Evolutionary conservation across 1,140 invertebrate species (phyloP), one percentile per base, ranked within the genome.

Genomic region (Oedothorax gibbosus): DNA sequence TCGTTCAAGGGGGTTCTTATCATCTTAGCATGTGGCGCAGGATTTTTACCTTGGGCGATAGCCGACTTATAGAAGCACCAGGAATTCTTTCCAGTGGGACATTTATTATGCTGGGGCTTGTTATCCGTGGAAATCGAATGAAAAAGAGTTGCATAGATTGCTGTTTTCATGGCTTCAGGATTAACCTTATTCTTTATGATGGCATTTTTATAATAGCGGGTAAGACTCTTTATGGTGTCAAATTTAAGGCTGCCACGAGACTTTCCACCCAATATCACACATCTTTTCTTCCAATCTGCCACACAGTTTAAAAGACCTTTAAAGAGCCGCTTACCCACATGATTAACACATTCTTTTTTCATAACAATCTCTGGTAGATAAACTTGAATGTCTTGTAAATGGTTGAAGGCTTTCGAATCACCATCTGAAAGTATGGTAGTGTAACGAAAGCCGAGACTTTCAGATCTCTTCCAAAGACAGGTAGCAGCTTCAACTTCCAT

Each of bases 291-390:
- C 62, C 49, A 64, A 20, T 65, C 49, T 21, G 64, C 53, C 12
- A 64, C 75, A n/a, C 0, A 20, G 0, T 65, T 78, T 65, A 57
- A 8, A 9, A 78, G 5, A 51, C 57, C 12, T 49, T n/a, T 53
- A 3, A 15, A 57, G 9, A 77, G 60, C 0, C 57, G 14, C 18
- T 78, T 78, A 15, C 35, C 51, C 2, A 65, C 15, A 10, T 65
- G 14, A 14, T 78, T 78, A 8, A 78, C 15, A 51, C 75, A 78
- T 11, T 78, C 75, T 51, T 78, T 65, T 66, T 15, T 75, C 35
- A 0, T n/a, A 18, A 62, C n/a, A 35, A 2, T 35, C 5, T 35
- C 5, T 64, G 50, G 12, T n/a, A 21, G 4, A 65, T 64, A 78
- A 0, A 62, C 21, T 53, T 78, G 10, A 65, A 14, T 1, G 10